Conservation (phyloP, 1,140 invertebrate species). For the Panagrolaimus sp. region DNA sequence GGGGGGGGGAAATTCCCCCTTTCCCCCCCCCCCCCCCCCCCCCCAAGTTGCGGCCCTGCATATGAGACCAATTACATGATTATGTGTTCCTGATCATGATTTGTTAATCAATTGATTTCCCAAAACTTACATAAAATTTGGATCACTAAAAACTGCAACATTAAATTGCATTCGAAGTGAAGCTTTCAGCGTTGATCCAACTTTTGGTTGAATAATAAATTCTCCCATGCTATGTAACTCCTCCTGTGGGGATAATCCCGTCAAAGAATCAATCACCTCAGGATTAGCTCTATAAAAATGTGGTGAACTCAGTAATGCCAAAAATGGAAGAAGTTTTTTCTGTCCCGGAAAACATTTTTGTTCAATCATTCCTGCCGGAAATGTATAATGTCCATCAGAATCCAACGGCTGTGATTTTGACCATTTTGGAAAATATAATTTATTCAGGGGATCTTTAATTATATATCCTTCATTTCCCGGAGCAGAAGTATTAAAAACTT, state of each 20-base stretch:
- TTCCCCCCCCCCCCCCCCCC: no score
- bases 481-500: background rate
- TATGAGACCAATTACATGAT: no score
- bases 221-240: slow-evolving; percentile 9
- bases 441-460: background rate
- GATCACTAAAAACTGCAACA: slow-evolving; percentile 1
- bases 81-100: no score
- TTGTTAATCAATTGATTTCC: background rate
- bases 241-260: background rate
- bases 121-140: background rate
- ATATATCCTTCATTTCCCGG: background rate
- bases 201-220: slow-evolving; percentile 13
- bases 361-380: slow-evolving; percentile 1
- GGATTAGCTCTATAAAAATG: background rate
- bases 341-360: slow-evolving; percentile 2
- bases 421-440: slow-evolving; percentile 11
- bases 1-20: no score
- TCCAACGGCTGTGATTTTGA: background rate
- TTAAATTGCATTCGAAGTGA: slow-evolving; percentile 11
- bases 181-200: background rate
- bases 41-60: no score
- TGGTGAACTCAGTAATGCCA: background rate
- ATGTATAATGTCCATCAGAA: background rate
- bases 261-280: background rate
- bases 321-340: slow-evolving; percentile 12